Evolutionary conservation across 92 coral and sea anemone genomes (phyloP).

Genomic region (Anthopleura xanthogrammica): DNA sequence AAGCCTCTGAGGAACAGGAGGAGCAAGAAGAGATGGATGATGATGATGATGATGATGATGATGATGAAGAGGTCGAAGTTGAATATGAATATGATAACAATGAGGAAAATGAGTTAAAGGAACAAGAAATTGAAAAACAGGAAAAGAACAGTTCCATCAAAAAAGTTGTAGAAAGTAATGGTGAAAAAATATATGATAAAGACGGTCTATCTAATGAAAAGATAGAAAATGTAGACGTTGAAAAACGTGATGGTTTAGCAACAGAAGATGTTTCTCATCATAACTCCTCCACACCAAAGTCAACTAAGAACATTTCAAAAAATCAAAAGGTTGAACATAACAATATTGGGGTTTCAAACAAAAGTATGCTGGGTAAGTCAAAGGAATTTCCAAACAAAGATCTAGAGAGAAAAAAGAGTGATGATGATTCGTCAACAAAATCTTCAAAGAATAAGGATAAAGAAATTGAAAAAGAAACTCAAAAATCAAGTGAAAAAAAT

Average conservation of each 20-base stretch:
- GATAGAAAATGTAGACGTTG: conserved; percentile 2
- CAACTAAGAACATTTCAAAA: not conserved
- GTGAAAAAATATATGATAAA: not conserved
- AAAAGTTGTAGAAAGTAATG: not conserved
- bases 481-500: not conserved
- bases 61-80: not conserved
- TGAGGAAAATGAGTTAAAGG: not conserved
- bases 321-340: not conserved
- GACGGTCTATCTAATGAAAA: not conserved
- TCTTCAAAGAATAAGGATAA: not conserved
- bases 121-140: not conserved
- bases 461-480: not conserved
- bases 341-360: not conserved
- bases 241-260: not conserved
- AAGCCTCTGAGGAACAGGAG: conserved; percentile 1
- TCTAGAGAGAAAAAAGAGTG: not conserved
- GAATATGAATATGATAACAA: not conserved
- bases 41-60: not conserved
- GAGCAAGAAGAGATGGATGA: conserved; percentile 15
- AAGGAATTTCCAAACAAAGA: not conserved
- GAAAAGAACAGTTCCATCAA: conserved; percentile 3
- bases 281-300: not conserved
- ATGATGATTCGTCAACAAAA: not conserved
- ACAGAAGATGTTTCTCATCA: not conserved
- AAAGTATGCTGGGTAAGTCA: conserved; percentile 16